Evolutionary conservation across 2,888 invertebrate species (phyloP).

Genomic region (Agrilus mali): DNA sequence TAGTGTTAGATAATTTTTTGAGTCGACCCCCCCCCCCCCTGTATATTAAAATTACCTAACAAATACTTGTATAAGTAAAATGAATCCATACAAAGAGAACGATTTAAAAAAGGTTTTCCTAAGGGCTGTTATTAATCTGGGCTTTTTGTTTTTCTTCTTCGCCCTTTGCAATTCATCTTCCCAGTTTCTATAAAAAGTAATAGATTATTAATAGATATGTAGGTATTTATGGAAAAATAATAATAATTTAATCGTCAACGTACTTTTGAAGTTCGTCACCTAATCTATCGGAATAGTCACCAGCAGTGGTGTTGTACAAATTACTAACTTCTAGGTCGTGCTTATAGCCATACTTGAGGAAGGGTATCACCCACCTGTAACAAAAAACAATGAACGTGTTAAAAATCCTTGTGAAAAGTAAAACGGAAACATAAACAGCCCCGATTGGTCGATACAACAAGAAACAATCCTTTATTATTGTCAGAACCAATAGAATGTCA

Average conservation of each 20-base stretch:
- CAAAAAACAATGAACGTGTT: background rate
- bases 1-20: too few species aligned
- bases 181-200: conserved; percentile 42
- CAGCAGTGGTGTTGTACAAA: conserved; percentile 47
- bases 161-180: conserved; percentile 40
- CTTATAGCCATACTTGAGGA: conserved; percentile 50
- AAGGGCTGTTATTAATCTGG: conserved; percentile 47
- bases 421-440: too few species aligned
- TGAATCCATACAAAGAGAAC: conserved; percentile 45
- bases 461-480: too few species aligned
- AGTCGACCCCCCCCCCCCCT: too few species aligned
- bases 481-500: too few species aligned
- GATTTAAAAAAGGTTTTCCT: conserved; percentile 46
- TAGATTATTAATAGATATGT: too few species aligned
- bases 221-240: too few species aligned
- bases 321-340: conserved; percentile 52
- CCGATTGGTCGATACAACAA: too few species aligned
- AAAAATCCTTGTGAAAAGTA: too few species aligned
- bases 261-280: conserved; percentile 36
- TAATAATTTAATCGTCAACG: background rate
- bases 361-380: conserved; percentile 54
- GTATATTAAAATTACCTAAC: conserved; percentile 36
- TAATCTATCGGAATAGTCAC: conserved; percentile 51
- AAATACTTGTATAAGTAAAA: conserved; percentile 43
- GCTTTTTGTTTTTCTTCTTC: conserved; percentile 37